Conservation (phyloP, 1,140 invertebrate genomes). For the Sminthurides bifidus region DNA sequence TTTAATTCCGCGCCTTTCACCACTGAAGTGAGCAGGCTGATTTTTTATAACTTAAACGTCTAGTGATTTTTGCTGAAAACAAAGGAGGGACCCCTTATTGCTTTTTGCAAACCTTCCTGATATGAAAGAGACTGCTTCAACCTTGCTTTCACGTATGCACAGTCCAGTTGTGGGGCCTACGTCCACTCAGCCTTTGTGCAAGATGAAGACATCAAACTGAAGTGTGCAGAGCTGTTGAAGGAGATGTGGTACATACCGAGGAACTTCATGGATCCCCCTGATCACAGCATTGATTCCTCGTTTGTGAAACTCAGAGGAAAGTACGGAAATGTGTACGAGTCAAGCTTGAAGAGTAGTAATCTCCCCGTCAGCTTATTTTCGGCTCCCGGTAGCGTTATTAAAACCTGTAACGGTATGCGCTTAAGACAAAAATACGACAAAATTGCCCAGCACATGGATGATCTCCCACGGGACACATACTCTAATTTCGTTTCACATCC, state of each 20-base stretch:
- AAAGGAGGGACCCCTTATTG: neutral
- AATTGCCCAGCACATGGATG: neutral
- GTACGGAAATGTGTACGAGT: slow-evolving; percentile 54
- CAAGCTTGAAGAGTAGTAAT: slow-evolving; percentile 22
- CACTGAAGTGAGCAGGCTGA: slow-evolving; percentile 7
- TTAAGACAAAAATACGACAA: neutral
- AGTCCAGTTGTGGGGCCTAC: slow-evolving; percentile 9
- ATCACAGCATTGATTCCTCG: slow-evolving; percentile 52
- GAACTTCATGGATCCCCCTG: slow-evolving; percentile 51
- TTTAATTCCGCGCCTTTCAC: neutral
- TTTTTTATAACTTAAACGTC: no score
- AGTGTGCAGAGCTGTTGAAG: slow-evolving; percentile 49
- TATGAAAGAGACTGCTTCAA: neutral
- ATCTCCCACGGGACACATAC: neutral
- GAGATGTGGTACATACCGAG: slow-evolving; percentile 59
- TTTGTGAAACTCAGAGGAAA: no score
- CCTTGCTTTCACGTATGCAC: neutral
- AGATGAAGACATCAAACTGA: slow-evolving; percentile 22
- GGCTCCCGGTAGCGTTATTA: neutral
- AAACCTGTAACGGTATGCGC: slow-evolving; percentile 1
- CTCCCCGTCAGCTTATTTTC: slow-evolving; percentile 20
- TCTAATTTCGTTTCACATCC: neutral
- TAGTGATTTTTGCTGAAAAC: neutral
- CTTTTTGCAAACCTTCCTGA: neutral
- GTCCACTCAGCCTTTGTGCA: slow-evolving; percentile 26